Conservation (phyloP, 2,888 invertebrate species). For the Heterodera filipjevi region DNA sequence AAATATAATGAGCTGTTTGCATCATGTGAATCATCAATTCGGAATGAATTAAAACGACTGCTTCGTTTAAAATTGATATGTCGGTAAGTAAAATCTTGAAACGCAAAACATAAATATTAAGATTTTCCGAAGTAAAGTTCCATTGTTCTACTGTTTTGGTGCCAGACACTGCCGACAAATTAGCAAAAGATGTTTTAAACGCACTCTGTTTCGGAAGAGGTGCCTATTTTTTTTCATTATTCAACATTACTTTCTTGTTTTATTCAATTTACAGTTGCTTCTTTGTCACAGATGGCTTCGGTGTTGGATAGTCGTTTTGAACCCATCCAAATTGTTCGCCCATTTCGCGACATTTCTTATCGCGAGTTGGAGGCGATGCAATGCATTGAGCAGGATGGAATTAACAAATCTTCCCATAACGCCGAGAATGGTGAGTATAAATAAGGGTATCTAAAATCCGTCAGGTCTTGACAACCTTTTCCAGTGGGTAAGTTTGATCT, state of each 20-base stretch:
- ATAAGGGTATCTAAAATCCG: not conserved
- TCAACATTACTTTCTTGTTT: not conserved
- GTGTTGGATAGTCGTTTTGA: conserved; percentile 4
- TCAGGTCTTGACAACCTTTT: not conserved
- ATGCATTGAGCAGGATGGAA: conserved; percentile 13
- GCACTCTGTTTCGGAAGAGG: conserved; percentile 25
- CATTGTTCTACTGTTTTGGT: conserved; percentile 16
- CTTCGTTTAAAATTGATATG: conserved; percentile 1
- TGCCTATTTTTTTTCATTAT: not conserved
- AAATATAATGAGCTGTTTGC: conserved; percentile 12
- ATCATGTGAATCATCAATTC: conserved; percentile 15
- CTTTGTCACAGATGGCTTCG: conserved; percentile 16
- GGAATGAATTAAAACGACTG: conserved; percentile 14
- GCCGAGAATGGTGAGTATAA: not conserved
- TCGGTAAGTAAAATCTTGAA: not conserved
- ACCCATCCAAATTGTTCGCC: conserved; percentile 21
- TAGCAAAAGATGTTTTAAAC: conserved; percentile 15
- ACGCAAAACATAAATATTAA: not conserved
- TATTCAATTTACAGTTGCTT: not conserved
- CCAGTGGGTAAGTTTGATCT: not conserved
- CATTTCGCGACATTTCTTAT: conserved; percentile 20
- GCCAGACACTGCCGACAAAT: conserved; percentile 16
- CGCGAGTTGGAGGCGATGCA: conserved; percentile 5
- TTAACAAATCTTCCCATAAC: not conserved
- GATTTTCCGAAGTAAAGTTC: not conserved